Evolutionary conservation across 2,797 vertebrate species (phyloP).

Genomic region (Propithecus deckenii): DNA sequence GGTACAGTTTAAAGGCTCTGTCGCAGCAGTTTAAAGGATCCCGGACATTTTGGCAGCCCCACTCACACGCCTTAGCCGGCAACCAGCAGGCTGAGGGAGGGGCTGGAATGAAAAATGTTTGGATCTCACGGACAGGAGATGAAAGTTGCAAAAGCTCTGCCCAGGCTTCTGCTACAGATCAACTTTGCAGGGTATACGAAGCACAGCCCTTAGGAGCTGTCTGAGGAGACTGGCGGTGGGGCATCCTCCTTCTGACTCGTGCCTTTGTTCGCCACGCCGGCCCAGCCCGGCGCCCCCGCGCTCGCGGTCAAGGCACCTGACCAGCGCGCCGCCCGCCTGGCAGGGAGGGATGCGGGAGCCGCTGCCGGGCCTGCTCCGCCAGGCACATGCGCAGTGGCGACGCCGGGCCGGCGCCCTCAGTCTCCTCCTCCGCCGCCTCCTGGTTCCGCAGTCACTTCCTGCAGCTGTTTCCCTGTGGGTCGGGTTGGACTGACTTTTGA

Average conservation of each 20-base stretch:
- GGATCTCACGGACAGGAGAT: neutral
- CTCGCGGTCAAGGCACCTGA: neutral
- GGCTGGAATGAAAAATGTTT: neutral
- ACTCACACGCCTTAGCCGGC: neutral
- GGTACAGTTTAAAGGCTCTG: neutral
- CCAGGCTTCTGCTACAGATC: neutral
- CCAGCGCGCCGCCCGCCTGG: accelerated
- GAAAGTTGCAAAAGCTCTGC: neutral
- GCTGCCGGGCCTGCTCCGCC: neutral
- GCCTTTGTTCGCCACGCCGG: neutral
- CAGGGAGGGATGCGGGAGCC: accelerated
- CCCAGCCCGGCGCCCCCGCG: accelerated
- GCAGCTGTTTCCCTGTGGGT: slow-evolving; percentile 81
- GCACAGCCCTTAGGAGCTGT: neutral
- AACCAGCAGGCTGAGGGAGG: neutral
- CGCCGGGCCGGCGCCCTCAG: slow-evolving; percentile 58
- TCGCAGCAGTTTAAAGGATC: neutral
- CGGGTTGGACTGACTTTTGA: slow-evolving; percentile 61
- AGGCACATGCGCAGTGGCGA: slow-evolving; percentile 66
- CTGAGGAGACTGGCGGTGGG: accelerated
- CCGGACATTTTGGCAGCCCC: neutral
- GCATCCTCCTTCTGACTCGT: accelerated
- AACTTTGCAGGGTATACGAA: neutral
- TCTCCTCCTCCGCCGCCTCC: slow-evolving; percentile 68
- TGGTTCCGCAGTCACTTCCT: slow-evolving; percentile 84